Conservation (phyloP, 2,797 vertebrate species). For the Gymnothorax javanicus region DNA sequence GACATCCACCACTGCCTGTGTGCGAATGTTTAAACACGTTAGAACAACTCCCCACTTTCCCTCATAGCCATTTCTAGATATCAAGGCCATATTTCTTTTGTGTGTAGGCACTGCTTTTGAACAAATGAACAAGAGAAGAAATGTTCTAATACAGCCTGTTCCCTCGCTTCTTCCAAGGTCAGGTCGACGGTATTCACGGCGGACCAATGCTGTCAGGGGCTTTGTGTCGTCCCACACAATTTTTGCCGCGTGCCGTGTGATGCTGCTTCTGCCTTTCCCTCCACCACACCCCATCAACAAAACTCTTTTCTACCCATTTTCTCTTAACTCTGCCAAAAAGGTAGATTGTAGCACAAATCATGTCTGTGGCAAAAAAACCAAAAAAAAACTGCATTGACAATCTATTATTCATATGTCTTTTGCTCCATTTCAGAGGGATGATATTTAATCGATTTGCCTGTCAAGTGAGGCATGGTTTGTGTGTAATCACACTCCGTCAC, state of each 20-base stretch:
- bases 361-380: constrained; percentile 18
- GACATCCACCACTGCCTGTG: neutral
- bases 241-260: neutral
- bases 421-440: constrained; percentile 25
- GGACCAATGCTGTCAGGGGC: neutral
- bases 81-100: constrained; percentile 8
- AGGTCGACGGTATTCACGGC: neutral
- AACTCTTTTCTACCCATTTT: constrained; percentile 22
- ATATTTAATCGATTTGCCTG: constrained; percentile 27
- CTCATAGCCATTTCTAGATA: neutral
- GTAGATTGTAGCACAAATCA: constrained; percentile 39
- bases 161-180: neutral
- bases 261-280: neutral
- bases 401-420: constrained; percentile 45
- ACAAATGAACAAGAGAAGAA: neutral
- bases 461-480: constrained; percentile 25
- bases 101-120: neutral
- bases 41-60: neutral
- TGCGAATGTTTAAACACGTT: neutral
- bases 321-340: constrained; percentile 25
- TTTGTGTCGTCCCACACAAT: neutral
- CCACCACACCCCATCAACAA: constrained; percentile 28
- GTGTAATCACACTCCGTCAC: constrained; percentile 19
- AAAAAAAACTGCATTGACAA: constrained; percentile 2
- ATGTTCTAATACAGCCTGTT: constrained; percentile 5